Conservation (phyloP, 2,888 invertebrate species). For the Spatulosminthurus flaviceps region DNA sequence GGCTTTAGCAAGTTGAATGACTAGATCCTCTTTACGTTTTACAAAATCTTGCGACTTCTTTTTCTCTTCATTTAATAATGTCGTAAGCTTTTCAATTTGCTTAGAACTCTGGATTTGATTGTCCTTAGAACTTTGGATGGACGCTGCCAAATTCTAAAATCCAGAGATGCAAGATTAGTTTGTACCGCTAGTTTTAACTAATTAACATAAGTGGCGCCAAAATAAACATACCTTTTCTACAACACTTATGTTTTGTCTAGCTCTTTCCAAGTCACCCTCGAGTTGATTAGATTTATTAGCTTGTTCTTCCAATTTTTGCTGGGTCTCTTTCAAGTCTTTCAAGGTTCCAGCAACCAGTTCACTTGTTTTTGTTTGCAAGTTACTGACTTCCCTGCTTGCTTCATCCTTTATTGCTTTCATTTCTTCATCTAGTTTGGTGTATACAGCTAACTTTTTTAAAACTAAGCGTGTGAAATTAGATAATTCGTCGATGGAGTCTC, state of each 20-base stretch:
- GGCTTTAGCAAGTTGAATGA: background rate
- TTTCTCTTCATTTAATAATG: background rate
- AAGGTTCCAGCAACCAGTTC: slow-evolving; percentile 7
- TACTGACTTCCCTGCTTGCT: slow-evolving; percentile 12
- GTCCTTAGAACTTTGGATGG: background rate
- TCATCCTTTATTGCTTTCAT: slow-evolving; percentile 26
- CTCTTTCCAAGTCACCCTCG: background rate
- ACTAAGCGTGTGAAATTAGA: background rate
- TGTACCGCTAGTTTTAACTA: too few relatives aligned
- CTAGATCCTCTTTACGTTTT: background rate
- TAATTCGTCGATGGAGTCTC: slow-evolving; percentile 10
- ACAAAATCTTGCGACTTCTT: background rate
- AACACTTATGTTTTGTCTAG: background rate
- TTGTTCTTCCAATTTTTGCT: slow-evolving; percentile 25
- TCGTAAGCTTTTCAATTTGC: background rate
- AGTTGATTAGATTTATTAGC: background rate
- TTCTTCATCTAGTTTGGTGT: slow-evolving; percentile 30
- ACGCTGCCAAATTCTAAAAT: background rate
- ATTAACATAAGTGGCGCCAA: too few relatives aligned
- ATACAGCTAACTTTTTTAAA: background rate
- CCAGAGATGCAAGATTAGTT: too few relatives aligned
- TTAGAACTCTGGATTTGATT: too few relatives aligned
- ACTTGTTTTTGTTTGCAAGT: slow-evolving; percentile 29
- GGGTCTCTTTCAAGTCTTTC: slow-evolving; percentile 30
- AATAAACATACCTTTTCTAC: slow-evolving; percentile 3